Conservation (phyloP, 2,797 vertebrate genomes). For the Bovichtus diacanthus region DNA sequence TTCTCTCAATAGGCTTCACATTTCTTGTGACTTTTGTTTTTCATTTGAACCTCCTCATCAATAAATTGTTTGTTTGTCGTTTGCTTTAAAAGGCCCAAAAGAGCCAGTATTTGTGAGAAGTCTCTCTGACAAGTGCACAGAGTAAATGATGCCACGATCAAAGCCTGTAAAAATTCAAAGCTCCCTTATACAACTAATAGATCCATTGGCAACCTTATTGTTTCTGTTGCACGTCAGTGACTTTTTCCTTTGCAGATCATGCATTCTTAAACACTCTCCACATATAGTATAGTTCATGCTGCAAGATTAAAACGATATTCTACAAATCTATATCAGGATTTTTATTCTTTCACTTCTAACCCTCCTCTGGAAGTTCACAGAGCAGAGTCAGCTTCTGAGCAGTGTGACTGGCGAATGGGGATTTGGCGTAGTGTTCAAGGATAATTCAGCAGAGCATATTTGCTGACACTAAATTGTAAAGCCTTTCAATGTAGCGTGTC, state of each 20-base stretch:
- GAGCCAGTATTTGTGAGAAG: background rate
- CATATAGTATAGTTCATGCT: background rate
- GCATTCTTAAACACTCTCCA: background rate
- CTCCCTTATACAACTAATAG: background rate
- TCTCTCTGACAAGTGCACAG: background rate
- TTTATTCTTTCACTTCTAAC: background rate
- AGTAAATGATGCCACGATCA: conserved; percentile 1
- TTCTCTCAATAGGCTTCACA: conserved; percentile 18
- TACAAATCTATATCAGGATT: background rate
- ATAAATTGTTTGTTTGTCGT: background rate
- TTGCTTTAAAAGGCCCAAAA: conserved; percentile 7
- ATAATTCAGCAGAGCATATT: conserved; percentile 18
- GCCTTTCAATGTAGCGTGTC: conserved; percentile 4
- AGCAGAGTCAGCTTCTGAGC: conserved; percentile 2
- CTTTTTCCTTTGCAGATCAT: background rate
- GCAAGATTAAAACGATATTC: background rate
- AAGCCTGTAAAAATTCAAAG: conserved; percentile 7
- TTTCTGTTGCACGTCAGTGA: background rate
- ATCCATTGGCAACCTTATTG: background rate
- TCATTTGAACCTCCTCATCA: conserved; percentile 28
- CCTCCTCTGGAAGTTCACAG: conserved; percentile 3
- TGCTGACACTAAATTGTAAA: conserved; percentile 16
- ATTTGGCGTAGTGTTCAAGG: conserved; percentile 1
- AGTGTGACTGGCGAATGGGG: background rate
- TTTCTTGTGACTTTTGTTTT: conserved; percentile 2